Base-by-base conservation (phyloP, 2,797 vertebrate genomes). In the Setipinna tenuifilis region DNA sequence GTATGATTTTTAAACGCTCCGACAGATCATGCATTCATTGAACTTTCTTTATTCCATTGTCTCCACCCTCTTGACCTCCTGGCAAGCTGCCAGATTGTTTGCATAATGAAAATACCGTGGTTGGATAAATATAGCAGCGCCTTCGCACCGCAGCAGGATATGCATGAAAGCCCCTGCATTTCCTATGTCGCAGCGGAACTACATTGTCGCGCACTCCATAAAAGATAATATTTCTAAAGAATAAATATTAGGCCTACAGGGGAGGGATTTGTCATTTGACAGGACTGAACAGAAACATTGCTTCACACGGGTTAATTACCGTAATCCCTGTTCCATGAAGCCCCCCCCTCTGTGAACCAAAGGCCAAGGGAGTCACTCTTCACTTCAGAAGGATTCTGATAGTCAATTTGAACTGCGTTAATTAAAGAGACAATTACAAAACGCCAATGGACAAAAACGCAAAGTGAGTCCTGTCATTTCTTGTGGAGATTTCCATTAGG, bases 121-220 rank as follows among this genome's bases (percentile, higher is more conserved):
- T 14, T 75, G 71, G 71, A 41, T 78, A 78, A 78, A 78, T 44
- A 78, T 78, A 78, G 35, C 35, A 78, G 14, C 35, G 68, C 28
- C 17, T n/a, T 65, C 44, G 71, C 71, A 21, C 71, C 21, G 71
- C 21, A 7, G 71, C 71, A 78, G 71, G 71, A 78, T 44, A 78
- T 44, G 31, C 17, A 54, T 54, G 50, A 71, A 35, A 44, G 71
- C 35, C 71, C 17, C 71, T 28, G 19, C 71, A 44, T 78, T 78
- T 78, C 35, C 71, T 75, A 75, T 75, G 28, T 17, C 35, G 35
- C 28, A 44, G 44, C 71, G 35, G 6, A 21, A 44, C 71, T 21
- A 65, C 19, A 59, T 17, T 23, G 71, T 17, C 35, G 6, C 6
- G 14, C 5, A 75, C 14, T 75, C 3, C 31, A 75, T 75, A 75